Evolutionary conservation across 2,888 invertebrate species (phyloP), one percentile per base, ranked within the genome.

Genomic region (Trilocha varians): DNA sequence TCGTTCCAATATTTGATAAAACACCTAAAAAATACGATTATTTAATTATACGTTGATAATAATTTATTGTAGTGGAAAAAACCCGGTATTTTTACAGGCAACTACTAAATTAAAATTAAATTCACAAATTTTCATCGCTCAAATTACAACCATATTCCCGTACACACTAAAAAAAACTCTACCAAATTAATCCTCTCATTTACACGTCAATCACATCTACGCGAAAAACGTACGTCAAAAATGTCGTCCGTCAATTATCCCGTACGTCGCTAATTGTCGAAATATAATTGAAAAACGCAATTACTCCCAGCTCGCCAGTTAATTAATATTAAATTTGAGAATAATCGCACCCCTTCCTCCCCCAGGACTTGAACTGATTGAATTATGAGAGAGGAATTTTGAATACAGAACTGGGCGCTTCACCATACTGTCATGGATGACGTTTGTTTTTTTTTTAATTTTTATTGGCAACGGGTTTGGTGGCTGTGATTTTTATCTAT

Each of bases 311-410:
- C 72, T 74, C 73, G 78, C 72, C 73, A 69, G 78, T 80, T 86
- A 86, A 87, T 87, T 85, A 87, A 84, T 85, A 85, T 84, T 84
- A 85, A 86, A 87, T 87, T 86, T 78, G 80, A 80, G 79, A 86
- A 87, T 87, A 85, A 85, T 85, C 79, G 68, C 52, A 42, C 33
- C 49, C 44, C 35, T 25, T 17, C 34, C 54, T 49, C 50, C 50
- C 33, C 40, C 32, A 66, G 65, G 58, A 60, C 57, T 48, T 49
- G 65, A 59, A 57, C 64, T 78, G 78, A 84, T 85, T 84, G 84
- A 84, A 85, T 85, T 83, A 83, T 80, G 77, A 78, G 76, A 76
- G 77, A 79, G 82, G 80, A 80, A 79, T 82, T 83, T 80, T 79
- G 83, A 83, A 84, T 84, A 75, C 73, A 79, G 69, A 70, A 78